A percentile compares a stretch with the other conserved stretches of the same genome.
Evolutionary conservation across 2,888 invertebrate genomes (phyloP).

Genomic region (Volucella zonaria): DNA sequence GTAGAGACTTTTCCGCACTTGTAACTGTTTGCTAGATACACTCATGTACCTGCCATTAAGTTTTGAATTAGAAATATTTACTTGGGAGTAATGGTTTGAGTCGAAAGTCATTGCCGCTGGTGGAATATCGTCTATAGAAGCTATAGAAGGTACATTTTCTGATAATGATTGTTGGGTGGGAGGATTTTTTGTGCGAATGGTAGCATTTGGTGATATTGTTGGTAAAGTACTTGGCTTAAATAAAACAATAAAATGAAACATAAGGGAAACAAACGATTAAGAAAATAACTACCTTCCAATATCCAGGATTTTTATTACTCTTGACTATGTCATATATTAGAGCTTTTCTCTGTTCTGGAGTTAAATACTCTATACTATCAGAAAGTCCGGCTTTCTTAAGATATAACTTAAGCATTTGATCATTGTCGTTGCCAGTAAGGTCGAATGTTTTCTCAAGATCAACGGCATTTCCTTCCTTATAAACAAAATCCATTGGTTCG

Average conservation of each 20-base stretch:
- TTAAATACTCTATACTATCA: slow-evolving; percentile 77
- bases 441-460: slow-evolving; percentile 80
- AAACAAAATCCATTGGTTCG: slow-evolving; percentile 78
- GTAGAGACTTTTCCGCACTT: slow-evolving; percentile 35
- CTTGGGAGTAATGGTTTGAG: slow-evolving; percentile 20
- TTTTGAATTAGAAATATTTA: not conserved
- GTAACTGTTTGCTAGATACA: slow-evolving; percentile 2
- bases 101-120: slow-evolving; percentile 59
- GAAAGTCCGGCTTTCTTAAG: slow-evolving; percentile 78
- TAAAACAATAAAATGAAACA: not conserved
- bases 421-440: slow-evolving; percentile 78
- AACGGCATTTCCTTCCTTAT: slow-evolving; percentile 77
- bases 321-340: slow-evolving; percentile 80
- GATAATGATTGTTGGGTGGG: not conserved
- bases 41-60: not conserved
- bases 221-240: slow-evolving; percentile 58
- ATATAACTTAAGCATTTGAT: slow-evolving; percentile 79
- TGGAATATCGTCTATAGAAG: slow-evolving; percentile 60
- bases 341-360: slow-evolving; percentile 77
- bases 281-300: slow-evolving; percentile 78
- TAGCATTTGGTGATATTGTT: slow-evolving; percentile 10
- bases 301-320: slow-evolving; percentile 79
- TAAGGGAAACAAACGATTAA: not conserved
- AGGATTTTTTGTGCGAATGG: not conserved
- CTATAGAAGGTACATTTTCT: slow-evolving; percentile 12